Conservation (phyloP, 2,113 vertebrate genomes). For the Fulica atra region DNA sequence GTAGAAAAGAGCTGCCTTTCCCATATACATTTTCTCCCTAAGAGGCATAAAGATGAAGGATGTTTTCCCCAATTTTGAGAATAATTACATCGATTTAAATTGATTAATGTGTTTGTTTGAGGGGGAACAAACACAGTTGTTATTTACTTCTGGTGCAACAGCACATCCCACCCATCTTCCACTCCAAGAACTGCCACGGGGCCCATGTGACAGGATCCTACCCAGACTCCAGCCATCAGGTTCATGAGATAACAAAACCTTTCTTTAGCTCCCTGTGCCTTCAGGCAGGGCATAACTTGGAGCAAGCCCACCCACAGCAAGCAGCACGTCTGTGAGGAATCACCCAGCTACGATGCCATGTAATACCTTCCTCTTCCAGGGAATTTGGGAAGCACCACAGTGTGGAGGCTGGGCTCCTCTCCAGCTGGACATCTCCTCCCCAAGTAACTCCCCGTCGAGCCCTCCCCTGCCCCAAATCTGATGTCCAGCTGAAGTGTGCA, state of each 20-base stretch:
- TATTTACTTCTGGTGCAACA: background rate
- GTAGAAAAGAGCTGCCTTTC: background rate
- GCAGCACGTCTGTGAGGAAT: background rate
- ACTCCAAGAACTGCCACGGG: background rate
- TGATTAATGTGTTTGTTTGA: background rate
- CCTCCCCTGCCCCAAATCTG: background rate
- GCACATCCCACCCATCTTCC: background rate
- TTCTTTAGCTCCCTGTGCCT: slow-evolving; percentile 6
- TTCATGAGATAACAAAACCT: background rate
- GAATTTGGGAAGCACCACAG: fast-evolving
- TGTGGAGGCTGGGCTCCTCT: background rate
- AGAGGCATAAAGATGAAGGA: background rate
- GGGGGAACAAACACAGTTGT: background rate
- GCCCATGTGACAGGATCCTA: slow-evolving; percentile 26
- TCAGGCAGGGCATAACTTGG: slow-evolving; percentile 16
- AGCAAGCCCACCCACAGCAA: slow-evolving; percentile 32
- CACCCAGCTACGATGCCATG: background rate
- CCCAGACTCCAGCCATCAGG: background rate
- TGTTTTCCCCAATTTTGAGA: background rate
- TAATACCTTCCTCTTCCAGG: background rate
- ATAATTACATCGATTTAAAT: background rate
- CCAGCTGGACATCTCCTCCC: background rate
- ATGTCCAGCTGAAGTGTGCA: background rate
- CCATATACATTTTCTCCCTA: background rate
- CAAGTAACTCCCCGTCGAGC: fast-evolving